phyloP scores from a whole-genome alignment of 2,888 invertebrate species.

The Myopa tessellatipennis region DNA sequence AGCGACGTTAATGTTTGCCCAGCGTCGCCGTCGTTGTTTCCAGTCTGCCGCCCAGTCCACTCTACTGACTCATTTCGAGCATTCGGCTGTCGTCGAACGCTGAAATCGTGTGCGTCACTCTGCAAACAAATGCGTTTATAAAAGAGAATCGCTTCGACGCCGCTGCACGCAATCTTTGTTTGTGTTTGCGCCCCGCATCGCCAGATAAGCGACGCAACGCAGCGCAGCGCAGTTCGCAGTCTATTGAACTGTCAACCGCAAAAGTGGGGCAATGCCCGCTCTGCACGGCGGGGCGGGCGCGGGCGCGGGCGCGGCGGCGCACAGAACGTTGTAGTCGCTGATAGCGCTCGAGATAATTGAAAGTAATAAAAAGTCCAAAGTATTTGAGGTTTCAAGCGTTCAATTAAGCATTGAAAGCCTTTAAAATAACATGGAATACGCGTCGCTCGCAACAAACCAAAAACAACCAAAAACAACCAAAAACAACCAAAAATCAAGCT shows the following conservation, averaged over 20 bases:
- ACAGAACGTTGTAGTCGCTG: background rate
- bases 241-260: constrained; percentile 45
- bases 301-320: background rate
- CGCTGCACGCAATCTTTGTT: background rate
- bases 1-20: background rate
- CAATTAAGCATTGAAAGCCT: background rate
- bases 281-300: constrained; percentile 33
- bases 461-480: too few species aligned
- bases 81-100: too few species aligned
- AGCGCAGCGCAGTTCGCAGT: constrained; percentile 10
- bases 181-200: background rate
- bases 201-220: background rate
- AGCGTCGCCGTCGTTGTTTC: background rate
- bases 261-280: constrained; percentile 41
- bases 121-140: background rate
- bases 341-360: constrained; percentile 8
- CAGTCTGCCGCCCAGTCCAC: background rate
- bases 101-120: constrained; percentile 17
- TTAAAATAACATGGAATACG: background rate
- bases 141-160: background rate
- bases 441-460: background rate
- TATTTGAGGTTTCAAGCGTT: background rate
- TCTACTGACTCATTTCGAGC: background rate
- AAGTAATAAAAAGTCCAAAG: background rate
- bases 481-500: too few species aligned